Percentiles rank a stretch among this genome's conserved stretches.
phyloP scores from a whole-genome alignment of 2,113 vertebrate genomes.

The Rhabdomys dilectus region DNA sequence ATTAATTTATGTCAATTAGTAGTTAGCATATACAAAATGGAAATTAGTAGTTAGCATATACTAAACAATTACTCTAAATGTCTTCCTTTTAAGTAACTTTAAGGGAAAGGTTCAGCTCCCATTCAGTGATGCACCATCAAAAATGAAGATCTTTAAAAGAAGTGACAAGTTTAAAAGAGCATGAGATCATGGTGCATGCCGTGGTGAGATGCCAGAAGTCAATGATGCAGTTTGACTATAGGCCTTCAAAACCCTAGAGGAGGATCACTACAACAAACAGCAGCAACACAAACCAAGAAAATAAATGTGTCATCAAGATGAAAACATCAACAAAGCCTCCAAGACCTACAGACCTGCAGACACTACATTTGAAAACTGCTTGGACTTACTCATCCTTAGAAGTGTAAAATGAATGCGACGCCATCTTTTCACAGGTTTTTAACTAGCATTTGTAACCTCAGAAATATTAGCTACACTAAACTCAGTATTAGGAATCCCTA shows the following conservation, averaged over 20 bases:
- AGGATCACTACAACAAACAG: background rate
- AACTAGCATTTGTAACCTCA: background rate
- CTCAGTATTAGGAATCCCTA: background rate
- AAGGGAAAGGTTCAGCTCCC: background rate
- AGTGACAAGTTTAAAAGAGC: background rate
- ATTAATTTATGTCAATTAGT: background rate
- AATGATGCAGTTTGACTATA: background rate
- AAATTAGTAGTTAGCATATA: background rate
- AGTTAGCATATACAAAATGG: background rate
- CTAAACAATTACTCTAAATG: background rate
- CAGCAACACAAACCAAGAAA: background rate
- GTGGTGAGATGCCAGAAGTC: background rate
- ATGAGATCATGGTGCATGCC: background rate
- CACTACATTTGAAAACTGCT: background rate
- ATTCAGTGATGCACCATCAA: background rate
- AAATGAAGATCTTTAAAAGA: conserved; percentile 8
- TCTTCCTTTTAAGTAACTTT: background rate
- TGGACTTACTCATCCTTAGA: background rate
- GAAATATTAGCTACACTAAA: background rate
- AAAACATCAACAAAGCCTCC: background rate
- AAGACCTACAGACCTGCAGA: background rate
- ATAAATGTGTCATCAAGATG: background rate
- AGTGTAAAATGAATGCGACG: background rate
- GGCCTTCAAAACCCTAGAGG: background rate
- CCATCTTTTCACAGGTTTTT: background rate